Conservation (phyloP, 2,888 invertebrate species). For the Melanostoma mellinum region DNA sequence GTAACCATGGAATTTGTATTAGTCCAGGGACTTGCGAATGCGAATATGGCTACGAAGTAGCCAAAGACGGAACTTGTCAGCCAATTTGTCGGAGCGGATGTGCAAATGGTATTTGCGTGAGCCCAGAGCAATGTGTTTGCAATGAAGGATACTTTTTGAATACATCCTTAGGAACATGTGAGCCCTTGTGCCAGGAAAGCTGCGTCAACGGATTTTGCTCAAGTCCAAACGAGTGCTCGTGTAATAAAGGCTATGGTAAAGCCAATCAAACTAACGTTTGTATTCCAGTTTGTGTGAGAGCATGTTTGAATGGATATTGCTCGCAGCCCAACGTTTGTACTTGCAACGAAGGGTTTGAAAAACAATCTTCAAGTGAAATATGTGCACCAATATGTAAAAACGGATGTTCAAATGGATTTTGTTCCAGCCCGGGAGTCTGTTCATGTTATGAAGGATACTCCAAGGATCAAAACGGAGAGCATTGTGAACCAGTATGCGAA, state of each 20-base stretch:
- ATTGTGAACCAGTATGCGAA: conserved; percentile 54
- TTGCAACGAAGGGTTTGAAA: conserved; percentile 85
- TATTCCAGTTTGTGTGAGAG: conserved; percentile 80
- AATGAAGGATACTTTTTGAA: conserved; percentile 81
- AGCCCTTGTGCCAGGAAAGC: conserved; percentile 73
- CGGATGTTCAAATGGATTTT: not conserved
- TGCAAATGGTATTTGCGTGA: conserved; percentile 83
- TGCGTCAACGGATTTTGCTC: conserved; percentile 78
- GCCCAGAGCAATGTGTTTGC: conserved; percentile 84
- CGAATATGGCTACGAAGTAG: conserved; percentile 75
- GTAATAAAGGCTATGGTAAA: conserved; percentile 63
- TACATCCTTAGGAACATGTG: conserved; percentile 45
- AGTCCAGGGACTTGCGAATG: conserved; percentile 79
- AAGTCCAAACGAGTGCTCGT: conserved; percentile 77
- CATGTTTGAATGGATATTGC: conserved; percentile 87
- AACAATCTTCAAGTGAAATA: not conserved
- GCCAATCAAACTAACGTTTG: conserved; percentile 45
- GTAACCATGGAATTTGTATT: conserved; percentile 76
- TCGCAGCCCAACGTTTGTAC: conserved; percentile 87
- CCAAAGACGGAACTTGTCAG: conserved; percentile 82
- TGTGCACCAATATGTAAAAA: conserved; percentile 23
- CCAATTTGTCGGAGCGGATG: conserved; percentile 77
- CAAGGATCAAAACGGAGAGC: not conserved
- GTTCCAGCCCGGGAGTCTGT: conserved; percentile 82
- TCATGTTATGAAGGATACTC: conserved; percentile 79